phyloP scores from a whole-genome alignment of 2,797 vertebrate genomes.

The Harpagifer antarcticus region DNA sequence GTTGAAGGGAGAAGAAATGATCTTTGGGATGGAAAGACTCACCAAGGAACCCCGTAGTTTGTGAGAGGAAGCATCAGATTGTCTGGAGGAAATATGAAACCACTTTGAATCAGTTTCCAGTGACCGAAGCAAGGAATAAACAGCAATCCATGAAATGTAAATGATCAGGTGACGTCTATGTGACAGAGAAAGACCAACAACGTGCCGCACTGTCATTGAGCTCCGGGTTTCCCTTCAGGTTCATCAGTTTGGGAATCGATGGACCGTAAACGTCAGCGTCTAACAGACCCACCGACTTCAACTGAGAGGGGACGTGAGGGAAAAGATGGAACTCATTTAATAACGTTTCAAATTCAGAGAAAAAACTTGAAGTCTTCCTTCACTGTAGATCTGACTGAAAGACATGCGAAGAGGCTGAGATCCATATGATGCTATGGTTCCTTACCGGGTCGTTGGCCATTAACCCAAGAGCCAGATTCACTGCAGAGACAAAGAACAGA shows the following conservation, averaged over 20 bases:
- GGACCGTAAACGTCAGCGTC: constrained; percentile 96
- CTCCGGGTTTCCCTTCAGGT: constrained; percentile 94
- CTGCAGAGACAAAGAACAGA: constrained; percentile 77
- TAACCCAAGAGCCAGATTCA: constrained; percentile 93
- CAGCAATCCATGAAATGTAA: not conserved
- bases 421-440: not conserved
- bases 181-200: not conserved
- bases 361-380: not conserved
- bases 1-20: not conserved
- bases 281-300: constrained; percentile 91
- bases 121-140: no score
- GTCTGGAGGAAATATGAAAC: constrained; percentile 80
- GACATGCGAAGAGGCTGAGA: rapidly evolving
- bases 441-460: constrained; percentile 90
- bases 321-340: not conserved
- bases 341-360: no score
- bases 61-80: constrained; percentile 95
- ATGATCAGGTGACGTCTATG: not conserved
- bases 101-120: not conserved
- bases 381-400: not conserved
- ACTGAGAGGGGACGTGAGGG: constrained; percentile 75
- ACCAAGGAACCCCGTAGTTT: constrained; percentile 96
- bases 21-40: constrained; percentile 63
- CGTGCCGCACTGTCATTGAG: constrained; percentile 88
- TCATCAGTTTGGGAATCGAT: constrained; percentile 97